These are phyloP conservation scores for Drosophila fungiperda DNA, from an alignment of 2,888 invertebrate genomes.

Conservation along the genomic window DNA sequence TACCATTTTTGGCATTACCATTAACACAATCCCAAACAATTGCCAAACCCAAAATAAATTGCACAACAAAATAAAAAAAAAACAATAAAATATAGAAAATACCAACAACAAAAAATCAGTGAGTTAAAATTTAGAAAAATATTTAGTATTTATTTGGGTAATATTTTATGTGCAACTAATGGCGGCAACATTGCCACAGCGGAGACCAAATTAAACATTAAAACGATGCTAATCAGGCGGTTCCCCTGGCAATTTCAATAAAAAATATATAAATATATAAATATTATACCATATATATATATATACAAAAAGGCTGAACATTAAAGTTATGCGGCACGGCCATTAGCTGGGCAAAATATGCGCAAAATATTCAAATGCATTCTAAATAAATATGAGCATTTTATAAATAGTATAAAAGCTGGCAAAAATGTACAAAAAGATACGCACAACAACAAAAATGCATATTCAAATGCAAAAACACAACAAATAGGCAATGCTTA, in stretches of 20 bases:
- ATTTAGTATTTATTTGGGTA: constrained; percentile 23
- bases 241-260: constrained; percentile 63
- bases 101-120: neutral
- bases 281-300: neutral
- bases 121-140: constrained; percentile 16
- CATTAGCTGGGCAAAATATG: constrained; percentile 63
- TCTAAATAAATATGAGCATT: constrained; percentile 75
- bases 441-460: constrained; percentile 38
- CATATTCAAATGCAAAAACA: constrained; percentile 13
- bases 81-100: neutral
- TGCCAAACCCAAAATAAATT: constrained; percentile 43
- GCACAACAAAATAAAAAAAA: constrained; percentile 17
- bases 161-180: constrained; percentile 54
- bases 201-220: constrained; percentile 77
- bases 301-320: constrained; percentile 61
- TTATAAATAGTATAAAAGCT: constrained; percentile 68
- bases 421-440: constrained; percentile 57
- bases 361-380: constrained; percentile 76
- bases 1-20: constrained; percentile 70
- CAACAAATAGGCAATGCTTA: neutral
- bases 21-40: constrained; percentile 61
- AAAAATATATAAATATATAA: neutral
- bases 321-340: constrained; percentile 55
- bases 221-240: constrained; percentile 74
- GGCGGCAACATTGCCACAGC: constrained; percentile 54